Percentiles rank a stretch among this genome's conserved stretches.
Conservation (phyloP, 2,797 vertebrate species). For the Microchirus variegatus region DNA sequence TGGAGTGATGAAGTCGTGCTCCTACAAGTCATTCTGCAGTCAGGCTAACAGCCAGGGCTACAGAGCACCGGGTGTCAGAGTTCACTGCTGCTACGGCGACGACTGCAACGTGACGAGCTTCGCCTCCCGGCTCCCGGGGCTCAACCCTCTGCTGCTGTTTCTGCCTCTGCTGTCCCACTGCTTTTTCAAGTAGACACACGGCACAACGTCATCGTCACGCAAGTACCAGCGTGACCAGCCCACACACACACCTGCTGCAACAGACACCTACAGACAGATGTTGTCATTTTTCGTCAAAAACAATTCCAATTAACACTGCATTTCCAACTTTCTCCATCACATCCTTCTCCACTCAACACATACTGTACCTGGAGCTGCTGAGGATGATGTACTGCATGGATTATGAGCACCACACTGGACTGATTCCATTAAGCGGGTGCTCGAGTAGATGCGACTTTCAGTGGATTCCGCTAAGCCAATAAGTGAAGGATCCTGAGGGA, state of each 20-base stretch:
- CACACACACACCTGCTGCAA: slow-evolving; percentile 5
- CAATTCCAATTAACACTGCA: slow-evolving; percentile 40
- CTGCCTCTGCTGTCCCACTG: slow-evolving; percentile 60
- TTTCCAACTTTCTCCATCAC: slow-evolving; percentile 1
- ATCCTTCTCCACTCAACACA: slow-evolving; percentile 1
- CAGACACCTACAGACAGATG: not conserved
- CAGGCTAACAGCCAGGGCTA: slow-evolving; percentile 86
- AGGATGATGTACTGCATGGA: slow-evolving; percentile 17
- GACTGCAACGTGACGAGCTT: slow-evolving; percentile 85
- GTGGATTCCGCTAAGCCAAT: slow-evolving; percentile 47
- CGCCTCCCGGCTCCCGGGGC: slow-evolving; percentile 55
- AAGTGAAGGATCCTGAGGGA: slow-evolving; percentile 31
- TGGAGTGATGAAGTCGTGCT: slow-evolving; percentile 92
- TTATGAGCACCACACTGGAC: slow-evolving; percentile 25
- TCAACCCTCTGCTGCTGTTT: slow-evolving; percentile 70
- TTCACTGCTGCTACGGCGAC: slow-evolving; percentile 89
- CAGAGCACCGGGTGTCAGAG: slow-evolving; percentile 82
- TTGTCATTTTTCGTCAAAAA: slow-evolving; percentile 3
- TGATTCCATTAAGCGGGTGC: slow-evolving; percentile 45
- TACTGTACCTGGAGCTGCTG: not conserved
- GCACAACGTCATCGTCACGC: not conserved
- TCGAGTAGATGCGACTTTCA: slow-evolving; percentile 42
- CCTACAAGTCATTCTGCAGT: slow-evolving; percentile 91
- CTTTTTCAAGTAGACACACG: slow-evolving; percentile 42
- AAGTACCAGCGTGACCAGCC: not conserved